Conservation (phyloP, 1,140 invertebrate genomes). For the Cotesia chilonis region DNA sequence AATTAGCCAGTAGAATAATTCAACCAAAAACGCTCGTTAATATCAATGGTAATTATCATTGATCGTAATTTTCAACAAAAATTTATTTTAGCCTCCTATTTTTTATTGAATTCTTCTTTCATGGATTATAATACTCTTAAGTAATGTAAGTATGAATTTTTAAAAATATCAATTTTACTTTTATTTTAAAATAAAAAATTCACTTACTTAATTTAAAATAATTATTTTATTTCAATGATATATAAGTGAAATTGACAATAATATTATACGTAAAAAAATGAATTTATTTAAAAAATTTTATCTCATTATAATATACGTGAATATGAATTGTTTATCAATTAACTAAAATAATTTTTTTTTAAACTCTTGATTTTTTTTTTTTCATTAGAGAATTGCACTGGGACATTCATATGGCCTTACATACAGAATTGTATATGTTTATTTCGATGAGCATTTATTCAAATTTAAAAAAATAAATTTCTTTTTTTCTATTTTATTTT, state of each 20-base stretch:
- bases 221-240: slow-evolving; percentile 27
- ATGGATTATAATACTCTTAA: no score
- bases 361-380: background rate
- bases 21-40: slow-evolving; percentile 1
- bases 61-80: background rate
- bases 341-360: background rate
- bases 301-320: background rate
- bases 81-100: background rate
- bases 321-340: background rate
- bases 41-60: background rate
- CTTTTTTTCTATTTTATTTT: background rate
- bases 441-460: background rate
- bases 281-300: slow-evolving; percentile 17
- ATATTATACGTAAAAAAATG: slow-evolving; percentile 23
- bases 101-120: no score
- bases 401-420: slow-evolving; percentile 7
- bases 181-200: background rate
- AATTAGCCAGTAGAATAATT: background rate
- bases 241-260: slow-evolving; percentile 12
- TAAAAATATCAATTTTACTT: no score
- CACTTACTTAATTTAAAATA: background rate
- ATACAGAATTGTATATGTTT: background rate
- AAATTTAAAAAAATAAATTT: no score
- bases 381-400: background rate
- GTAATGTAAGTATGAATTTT: no score